Evolutionary conservation across 2,797 vertebrate genomes (phyloP).

Genomic region (Melanotaenia pygmaea): DNA sequence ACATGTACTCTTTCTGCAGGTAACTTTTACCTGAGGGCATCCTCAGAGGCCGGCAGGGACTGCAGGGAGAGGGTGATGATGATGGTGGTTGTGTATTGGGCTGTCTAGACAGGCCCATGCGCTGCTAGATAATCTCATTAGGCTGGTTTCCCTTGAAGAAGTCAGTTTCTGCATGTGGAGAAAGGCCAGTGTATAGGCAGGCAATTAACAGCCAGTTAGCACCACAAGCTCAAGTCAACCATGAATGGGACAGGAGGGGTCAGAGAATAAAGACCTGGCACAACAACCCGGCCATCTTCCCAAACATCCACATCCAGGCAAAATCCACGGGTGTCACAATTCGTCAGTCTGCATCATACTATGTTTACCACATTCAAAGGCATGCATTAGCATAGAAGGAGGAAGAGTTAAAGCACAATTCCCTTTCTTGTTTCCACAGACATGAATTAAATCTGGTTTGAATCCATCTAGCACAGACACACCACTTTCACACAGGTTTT

Average conservation of each 20-base stretch:
- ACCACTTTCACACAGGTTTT: constrained; percentile 42
- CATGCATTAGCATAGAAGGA: constrained; percentile 49
- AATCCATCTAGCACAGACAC: constrained; percentile 34
- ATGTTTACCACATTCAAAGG: constrained; percentile 31
- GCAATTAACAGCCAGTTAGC: constrained; percentile 84
- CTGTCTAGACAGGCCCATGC: constrained; percentile 83
- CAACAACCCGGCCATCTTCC: constrained; percentile 36
- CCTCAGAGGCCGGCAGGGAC: constrained; percentile 11
- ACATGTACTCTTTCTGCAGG: constrained; percentile 64
- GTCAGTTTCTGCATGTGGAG: constrained; percentile 76
- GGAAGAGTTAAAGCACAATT: constrained; percentile 5
- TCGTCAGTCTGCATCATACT: constrained; percentile 9
- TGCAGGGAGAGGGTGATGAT: background rate
- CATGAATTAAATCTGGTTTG: constrained; percentile 50
- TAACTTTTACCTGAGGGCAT: constrained; percentile 76
- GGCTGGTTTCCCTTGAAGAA: constrained; percentile 77
- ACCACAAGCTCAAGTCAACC: constrained; percentile 69
- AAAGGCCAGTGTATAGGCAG: constrained; percentile 60
- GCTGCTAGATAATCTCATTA: constrained; percentile 87
- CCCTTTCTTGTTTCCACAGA: constrained; percentile 18
- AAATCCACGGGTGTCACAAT: constrained; percentile 43
- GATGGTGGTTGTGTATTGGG: constrained; percentile 80
- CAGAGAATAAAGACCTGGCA: constrained; percentile 52
- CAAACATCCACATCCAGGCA: constrained; percentile 42
- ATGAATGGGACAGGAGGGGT: constrained; percentile 65